Evolutionary conservation across 1,140 invertebrate genomes (phyloP), one percentile per base, ranked within the genome.

Genomic region (Kradibia gibbosae): DNA sequence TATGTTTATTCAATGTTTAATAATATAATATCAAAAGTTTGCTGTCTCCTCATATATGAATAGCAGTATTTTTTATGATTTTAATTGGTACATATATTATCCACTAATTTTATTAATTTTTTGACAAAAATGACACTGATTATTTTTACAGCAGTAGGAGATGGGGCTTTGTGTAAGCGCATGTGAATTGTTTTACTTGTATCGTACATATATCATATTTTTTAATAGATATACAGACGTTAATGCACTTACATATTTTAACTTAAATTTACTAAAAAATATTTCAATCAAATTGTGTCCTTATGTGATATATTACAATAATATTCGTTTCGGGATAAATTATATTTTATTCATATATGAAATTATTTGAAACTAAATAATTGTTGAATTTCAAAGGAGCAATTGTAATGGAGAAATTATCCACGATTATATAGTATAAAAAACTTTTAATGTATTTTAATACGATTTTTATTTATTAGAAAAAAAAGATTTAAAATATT

Each of bases 61-160:
- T 84, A 78, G 83, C 87, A 86, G 85, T 86, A 84, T 88, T 84
- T 80, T 82, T 85, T 86, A 86, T 88, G 83, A 87, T 87, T 89
- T 89, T 84, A 87, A 88, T 88, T 86, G 86, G 86, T 87, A 88
- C 85, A 82, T 82, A 70, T 82, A 82, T 73, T 87, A 87, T 88
- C 86, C 85, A 90, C 89, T 90, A 91, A 91, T 91, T 89, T 86
- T 76, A 90, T 88, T 91, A 90, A 90, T 91, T 87, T 87, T 85
- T 88, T 75, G 25, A 74, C 55, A 65, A 78, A 87, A 86, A 86
- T 87, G 86, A 88, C 87, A 88, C 86, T 86, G 86, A 90, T 91
- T 90, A 90, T 88, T 88, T 89, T 91, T 91, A 90, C 90, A 91
- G 90, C 90, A 85, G 84, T 89, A 91, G 89, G 89, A 90, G 90